Base-by-base conservation (phyloP, 2,888 invertebrate genomes). In the Bugulina stolonifera region DNA sequence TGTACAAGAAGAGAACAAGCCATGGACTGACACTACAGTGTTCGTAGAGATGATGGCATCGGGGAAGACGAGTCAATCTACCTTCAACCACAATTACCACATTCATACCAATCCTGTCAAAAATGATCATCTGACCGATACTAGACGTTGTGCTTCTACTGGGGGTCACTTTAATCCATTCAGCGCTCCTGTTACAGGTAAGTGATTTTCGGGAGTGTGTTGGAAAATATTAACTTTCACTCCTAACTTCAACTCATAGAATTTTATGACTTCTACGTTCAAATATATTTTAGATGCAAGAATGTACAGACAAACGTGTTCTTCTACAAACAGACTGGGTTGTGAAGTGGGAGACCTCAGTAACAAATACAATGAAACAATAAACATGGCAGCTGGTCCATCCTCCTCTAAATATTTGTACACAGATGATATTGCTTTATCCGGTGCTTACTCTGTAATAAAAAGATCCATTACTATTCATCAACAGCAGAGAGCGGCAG, bases 11-110 rank as follows among this genome's bases (percentile, higher is more conserved):
- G 88, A 86, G 71, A 90, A 92, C 74, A 88, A 90, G 78, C 91
- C 92, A 0, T 90, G 90, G 88, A 89, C 90, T 73, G 95, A 95
- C 77, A 95, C 95, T 0, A 90, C 90, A 0, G 87, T 95, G 34
- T 89, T 93, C 73, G 87, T 93, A 43, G 93, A 93, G 82, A 85
- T 96, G 78, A 89, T 93, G 35, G 94, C 94, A 83, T 91, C 92
- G 0, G 94, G 95, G 83, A 93, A 93, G 93, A 0, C 89, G 91
- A 23, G 77, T 77, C 75, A 82, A 81, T 80, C 80, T 55, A 86
- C 86, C 0, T 74, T 76, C 1, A 81, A 82, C 43, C 87, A 86
- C 77, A 86, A 92, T 75, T 95, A 94, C 94, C 91, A 91, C 18
- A 87, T 95, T 25, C 92, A 94, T 81, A 89, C 75, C 23, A 72